phyloP scores from a whole-genome alignment of 2,797 vertebrate species.

The Antrozous pallidus region DNA sequence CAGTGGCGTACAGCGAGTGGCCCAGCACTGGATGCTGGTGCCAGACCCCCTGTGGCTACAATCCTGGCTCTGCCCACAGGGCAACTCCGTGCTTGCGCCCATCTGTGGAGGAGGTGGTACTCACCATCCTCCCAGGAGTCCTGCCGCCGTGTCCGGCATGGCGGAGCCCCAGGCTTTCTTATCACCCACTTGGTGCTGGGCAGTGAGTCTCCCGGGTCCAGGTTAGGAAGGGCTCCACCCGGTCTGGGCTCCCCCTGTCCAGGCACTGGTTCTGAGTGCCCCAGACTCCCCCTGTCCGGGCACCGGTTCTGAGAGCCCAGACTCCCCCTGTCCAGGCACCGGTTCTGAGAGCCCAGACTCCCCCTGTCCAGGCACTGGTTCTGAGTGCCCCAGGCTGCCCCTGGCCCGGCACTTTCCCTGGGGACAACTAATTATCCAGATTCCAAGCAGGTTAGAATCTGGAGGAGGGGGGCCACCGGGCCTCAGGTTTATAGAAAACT shows the following conservation, averaged over 20 bases:
- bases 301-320: background rate
- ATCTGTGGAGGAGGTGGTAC: background rate
- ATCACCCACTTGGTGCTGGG: fast-evolving
- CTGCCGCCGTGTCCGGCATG: fast-evolving
- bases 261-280: background rate
- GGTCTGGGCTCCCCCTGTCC: background rate
- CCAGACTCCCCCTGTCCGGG: background rate
- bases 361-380: background rate
- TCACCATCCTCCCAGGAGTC: background rate
- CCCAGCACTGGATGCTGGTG: background rate
- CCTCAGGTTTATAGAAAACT: background rate
- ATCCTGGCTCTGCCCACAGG: background rate
- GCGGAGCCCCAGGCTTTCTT: fast-evolving
- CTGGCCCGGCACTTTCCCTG: background rate
- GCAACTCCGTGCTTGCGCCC: background rate
- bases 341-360: background rate
- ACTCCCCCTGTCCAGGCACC: background rate
- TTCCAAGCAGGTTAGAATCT: background rate
- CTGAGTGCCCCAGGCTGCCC: background rate
- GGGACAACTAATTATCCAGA: too few relatives aligned
- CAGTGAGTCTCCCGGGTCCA: background rate
- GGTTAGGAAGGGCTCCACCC: background rate
- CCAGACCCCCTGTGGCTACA: background rate
- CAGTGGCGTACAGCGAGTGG: background rate
- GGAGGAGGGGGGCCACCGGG: background rate